These are phyloP conservation scores for Percopsis omiscomaycus DNA, from an alignment of 2,797 vertebrate species.

Conservation along the genomic window DNA sequence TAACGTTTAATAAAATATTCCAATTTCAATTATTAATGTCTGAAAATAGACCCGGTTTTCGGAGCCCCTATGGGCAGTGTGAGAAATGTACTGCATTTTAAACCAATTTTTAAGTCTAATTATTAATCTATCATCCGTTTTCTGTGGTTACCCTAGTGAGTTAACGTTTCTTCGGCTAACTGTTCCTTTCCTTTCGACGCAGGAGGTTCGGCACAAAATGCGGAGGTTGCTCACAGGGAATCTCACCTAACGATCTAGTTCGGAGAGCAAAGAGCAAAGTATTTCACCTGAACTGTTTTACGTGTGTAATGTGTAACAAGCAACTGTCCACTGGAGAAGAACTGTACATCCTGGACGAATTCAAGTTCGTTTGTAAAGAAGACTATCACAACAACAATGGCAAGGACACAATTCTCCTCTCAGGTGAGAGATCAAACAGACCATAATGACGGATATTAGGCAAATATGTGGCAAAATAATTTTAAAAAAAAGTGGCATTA, in stretches of 20 bases:
- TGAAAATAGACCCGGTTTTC: too few species aligned
- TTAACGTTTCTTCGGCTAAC: background rate
- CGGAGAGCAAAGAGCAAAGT: constrained; percentile 92
- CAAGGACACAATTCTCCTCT: constrained; percentile 89
- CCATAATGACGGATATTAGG: too few species aligned
- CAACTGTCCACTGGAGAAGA: constrained; percentile 96
- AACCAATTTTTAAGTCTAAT: background rate
- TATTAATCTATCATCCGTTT: background rate
- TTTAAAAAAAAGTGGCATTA: too few species aligned
- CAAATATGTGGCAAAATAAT: too few species aligned
- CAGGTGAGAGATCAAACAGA: constrained; percentile 73
- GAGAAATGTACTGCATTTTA: too few species aligned
- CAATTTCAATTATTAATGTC: too few species aligned
- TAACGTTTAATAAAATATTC: too few species aligned
- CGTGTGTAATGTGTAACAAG: constrained; percentile 95
- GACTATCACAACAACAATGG: constrained; percentile 88
- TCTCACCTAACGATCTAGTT: constrained; percentile 93
- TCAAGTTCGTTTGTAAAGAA: constrained; percentile 96
- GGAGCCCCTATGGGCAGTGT: too few species aligned
- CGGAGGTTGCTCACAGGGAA: constrained; percentile 90
- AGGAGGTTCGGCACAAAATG: constrained; percentile 96
- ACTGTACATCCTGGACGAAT: constrained; percentile 93
- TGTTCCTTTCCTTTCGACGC: constrained; percentile 32
- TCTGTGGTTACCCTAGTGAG: background rate
- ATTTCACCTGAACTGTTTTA: constrained; percentile 96